phyloP scores from a whole-genome alignment of 2,113 vertebrate genomes.

The Murina feae region DNA sequence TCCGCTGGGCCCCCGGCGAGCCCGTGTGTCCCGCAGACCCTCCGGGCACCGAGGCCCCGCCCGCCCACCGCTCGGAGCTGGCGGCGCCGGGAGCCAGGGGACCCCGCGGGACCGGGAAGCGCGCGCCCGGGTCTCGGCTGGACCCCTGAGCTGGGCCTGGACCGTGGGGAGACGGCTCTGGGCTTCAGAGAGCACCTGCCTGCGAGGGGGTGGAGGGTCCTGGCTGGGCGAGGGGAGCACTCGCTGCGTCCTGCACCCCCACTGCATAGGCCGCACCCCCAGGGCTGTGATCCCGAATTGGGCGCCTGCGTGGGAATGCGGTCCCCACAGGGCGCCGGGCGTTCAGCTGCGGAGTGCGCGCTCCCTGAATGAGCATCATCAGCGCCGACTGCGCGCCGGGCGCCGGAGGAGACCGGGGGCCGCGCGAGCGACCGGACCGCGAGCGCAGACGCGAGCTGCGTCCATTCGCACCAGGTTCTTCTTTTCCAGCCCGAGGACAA shows the following conservation, averaged over 20 bases:
- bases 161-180: background rate
- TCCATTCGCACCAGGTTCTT: background rate
- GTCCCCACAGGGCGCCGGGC: too few relatives aligned
- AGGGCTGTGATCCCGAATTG: background rate
- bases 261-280: too few relatives aligned
- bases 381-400: background rate
- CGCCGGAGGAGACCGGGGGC: accelerated
- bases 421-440: background rate
- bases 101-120: accelerated
- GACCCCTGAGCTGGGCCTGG: background rate
- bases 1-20: background rate
- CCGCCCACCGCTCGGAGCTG: background rate
- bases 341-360: too few relatives aligned
- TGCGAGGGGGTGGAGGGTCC: background rate
- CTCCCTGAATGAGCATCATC: accelerated
- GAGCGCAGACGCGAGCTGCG: background rate
- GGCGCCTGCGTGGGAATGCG: background rate
- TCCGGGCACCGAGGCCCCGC: background rate
- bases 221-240: background rate
- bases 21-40: background rate
- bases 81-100: accelerated
- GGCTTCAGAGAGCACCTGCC: background rate
- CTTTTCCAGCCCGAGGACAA: background rate
- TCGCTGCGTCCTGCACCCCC: background rate
- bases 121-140: background rate